Evolutionary conservation across 2,888 invertebrate genomes (phyloP).

Genomic region (Lasius platythorax): DNA sequence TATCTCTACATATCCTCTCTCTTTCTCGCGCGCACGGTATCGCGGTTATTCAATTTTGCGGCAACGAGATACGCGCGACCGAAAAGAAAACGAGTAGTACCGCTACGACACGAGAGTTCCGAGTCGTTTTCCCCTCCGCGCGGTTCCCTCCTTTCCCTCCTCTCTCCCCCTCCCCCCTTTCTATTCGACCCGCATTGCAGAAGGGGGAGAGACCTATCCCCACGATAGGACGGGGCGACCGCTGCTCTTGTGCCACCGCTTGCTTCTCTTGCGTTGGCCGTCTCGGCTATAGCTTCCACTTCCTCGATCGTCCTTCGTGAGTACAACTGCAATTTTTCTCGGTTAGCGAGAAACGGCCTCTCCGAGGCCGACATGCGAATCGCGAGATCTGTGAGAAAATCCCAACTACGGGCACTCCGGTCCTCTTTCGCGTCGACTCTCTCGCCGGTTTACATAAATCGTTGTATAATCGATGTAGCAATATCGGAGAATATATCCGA

Average conservation of each 20-base stretch:
- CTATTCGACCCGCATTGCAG: slow-evolving; percentile 1
- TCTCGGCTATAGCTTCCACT: slow-evolving; percentile 59
- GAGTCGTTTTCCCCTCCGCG: slow-evolving; percentile 62
- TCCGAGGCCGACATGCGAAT: slow-evolving; percentile 62
- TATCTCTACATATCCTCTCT: neutral
- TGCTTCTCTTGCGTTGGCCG: slow-evolving; percentile 42
- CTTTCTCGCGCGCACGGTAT: slow-evolving; percentile 26
- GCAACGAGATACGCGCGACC: slow-evolving; percentile 67
- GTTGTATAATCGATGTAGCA: slow-evolving; percentile 32
- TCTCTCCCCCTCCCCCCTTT: neutral
- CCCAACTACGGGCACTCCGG: slow-evolving; percentile 32
- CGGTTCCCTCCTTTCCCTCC: slow-evolving; percentile 24
- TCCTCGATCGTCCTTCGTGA: slow-evolving; percentile 71
- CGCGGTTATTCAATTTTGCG: slow-evolving; percentile 73
- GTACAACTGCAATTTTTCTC: slow-evolving; percentile 70
- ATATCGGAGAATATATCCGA: neutral
- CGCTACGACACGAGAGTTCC: slow-evolving; percentile 62
- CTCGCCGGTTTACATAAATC: slow-evolving; percentile 24
- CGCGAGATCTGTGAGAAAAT: slow-evolving; percentile 54
- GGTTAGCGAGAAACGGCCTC: slow-evolving; percentile 52
- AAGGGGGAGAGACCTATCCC: slow-evolving; percentile 12
- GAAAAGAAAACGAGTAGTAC: slow-evolving; percentile 70
- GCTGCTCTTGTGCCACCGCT: slow-evolving; percentile 41
- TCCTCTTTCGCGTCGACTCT: neutral
- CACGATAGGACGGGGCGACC: neutral